These are phyloP conservation scores for Drosophila gunungcola DNA, from an alignment of 1,140 invertebrate genomes.

Conservation along the genomic window DNA sequence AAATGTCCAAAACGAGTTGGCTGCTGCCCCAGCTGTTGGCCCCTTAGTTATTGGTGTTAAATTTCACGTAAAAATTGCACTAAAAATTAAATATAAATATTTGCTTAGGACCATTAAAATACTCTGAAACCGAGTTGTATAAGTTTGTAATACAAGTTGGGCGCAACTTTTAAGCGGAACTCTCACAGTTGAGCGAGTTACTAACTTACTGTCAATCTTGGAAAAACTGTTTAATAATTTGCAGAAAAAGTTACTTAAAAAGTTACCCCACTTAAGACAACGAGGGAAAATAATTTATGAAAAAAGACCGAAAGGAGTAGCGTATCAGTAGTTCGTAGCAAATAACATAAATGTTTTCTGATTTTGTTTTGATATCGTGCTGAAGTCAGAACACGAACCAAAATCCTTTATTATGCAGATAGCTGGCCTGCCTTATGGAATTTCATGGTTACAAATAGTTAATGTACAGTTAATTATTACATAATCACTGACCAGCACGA, in stretches of 20 bases:
- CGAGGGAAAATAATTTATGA: not conserved
- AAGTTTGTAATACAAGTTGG: constrained; percentile 1
- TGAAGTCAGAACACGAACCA: constrained; percentile 48
- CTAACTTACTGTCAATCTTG: constrained; percentile 3
- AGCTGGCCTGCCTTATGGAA: constrained; percentile 43
- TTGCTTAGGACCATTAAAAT: constrained; percentile 54
- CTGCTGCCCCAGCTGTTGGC: constrained; percentile 21
- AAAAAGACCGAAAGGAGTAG: not conserved
- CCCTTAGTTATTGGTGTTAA: constrained; percentile 60
- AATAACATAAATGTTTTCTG: not conserved
- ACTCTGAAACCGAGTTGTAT: constrained; percentile 18
- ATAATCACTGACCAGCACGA: constrained; percentile 72
- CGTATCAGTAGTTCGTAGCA: constrained; percentile 9
- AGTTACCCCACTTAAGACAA: not conserved
- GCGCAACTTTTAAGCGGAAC: not conserved
- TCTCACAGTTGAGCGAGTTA: constrained; percentile 12
- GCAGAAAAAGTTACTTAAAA: not conserved
- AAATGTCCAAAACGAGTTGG: constrained; percentile 29
- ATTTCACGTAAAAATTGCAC: constrained; percentile 71
- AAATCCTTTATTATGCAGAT: constrained; percentile 58
- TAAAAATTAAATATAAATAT: constrained; percentile 74
- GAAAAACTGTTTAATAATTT: not conserved
- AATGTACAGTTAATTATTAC: constrained; percentile 81
- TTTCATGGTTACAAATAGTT: constrained; percentile 83
- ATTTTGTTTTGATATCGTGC: constrained; percentile 48